A percentile compares a stretch with the other conserved stretches of the same genome.
Conservation (phyloP, 2,113 vertebrate species). For the Bubo bubo region DNA sequence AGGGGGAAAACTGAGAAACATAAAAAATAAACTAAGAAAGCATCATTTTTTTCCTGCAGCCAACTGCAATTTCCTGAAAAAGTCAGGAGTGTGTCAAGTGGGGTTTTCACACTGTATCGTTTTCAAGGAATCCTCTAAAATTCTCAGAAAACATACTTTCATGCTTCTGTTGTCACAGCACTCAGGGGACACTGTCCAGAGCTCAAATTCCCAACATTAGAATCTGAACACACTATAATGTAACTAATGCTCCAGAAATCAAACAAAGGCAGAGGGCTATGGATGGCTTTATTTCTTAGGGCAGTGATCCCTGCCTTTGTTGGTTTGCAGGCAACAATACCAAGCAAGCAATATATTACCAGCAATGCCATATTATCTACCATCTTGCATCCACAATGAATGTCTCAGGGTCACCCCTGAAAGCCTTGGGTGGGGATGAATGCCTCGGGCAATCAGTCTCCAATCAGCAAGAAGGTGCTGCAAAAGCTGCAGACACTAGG, state of each 20-base stretch:
- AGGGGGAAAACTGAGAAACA: background rate
- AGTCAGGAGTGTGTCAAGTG: constrained; percentile 20
- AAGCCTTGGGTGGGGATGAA: constrained; percentile 45
- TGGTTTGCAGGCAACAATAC: constrained; percentile 42
- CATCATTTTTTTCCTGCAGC: background rate
- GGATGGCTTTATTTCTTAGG: constrained; percentile 57
- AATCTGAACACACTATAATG: constrained; percentile 49
- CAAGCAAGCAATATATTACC: constrained; percentile 46
- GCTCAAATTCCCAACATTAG: constrained; percentile 37
- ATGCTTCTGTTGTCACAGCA: constrained; percentile 49
- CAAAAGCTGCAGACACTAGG: background rate
- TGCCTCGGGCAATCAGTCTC: constrained; percentile 14
- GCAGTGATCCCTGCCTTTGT: constrained; percentile 61
- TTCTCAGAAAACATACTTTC: constrained; percentile 53
- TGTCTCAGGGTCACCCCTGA: constrained; percentile 26
- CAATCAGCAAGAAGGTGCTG: constrained; percentile 26
- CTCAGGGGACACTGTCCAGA: constrained; percentile 38
- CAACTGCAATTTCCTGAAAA: constrained; percentile 19
- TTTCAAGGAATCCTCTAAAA: constrained; percentile 51
- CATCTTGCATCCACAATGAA: constrained; percentile 36
- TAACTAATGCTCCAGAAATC: constrained; percentile 50
- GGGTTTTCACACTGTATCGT: constrained; percentile 13
- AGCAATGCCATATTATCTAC: constrained; percentile 24
- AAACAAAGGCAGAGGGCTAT: constrained; percentile 55
- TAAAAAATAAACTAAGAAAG: background rate